Base-by-base conservation (phyloP, 1,140 invertebrate genomes). In the Mylabris phalerata region DNA sequence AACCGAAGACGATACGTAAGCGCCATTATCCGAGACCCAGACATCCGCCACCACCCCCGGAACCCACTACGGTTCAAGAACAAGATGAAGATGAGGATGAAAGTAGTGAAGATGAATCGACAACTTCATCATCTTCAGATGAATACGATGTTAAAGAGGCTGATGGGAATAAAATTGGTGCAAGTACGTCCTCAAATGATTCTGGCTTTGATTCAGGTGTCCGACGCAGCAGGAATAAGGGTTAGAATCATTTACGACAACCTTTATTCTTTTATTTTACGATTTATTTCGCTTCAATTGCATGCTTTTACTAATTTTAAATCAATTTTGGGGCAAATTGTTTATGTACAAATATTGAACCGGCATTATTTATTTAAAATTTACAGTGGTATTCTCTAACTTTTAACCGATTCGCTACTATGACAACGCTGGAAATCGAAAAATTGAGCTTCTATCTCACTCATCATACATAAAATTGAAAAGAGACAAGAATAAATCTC, bases 131-230 rank as follows among this genome's bases (percentile, higher is more conserved):
- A 26, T 54, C 52, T 2, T 60, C 59, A 44, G 60, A 62, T 46
- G 67, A 71, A 41, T 55, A 38, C 40, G 77, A 79, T 59, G 76
- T 74, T 63, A 77, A 69, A 48, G 77, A 77, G 48, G 75, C 55
- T 26, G 65, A 75, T 65, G 67, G 65, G 11, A 62, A 32, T 41
- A 64, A 67, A 55, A 75, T 79, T 38, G 76, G 80, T 66, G 79
- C 78, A 58, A 82, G 80, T 62, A 81, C 79, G 13, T 80, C 79
- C 51, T 81, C 80, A 9, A 80, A 79, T 69, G 80, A 82, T 71
- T 82, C 80, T 42, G 80, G 80, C 43, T 82, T 82, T 66, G 79
- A 82, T 70, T 82, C 80, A 13, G 74, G 75, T 41, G 77, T 26
- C 78, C 77, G 13, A 74, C 76, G 55, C 62, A 57, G 13, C 49